Conservation (phyloP, 2,113 vertebrate genomes). For the Callopanchax toddi region DNA sequence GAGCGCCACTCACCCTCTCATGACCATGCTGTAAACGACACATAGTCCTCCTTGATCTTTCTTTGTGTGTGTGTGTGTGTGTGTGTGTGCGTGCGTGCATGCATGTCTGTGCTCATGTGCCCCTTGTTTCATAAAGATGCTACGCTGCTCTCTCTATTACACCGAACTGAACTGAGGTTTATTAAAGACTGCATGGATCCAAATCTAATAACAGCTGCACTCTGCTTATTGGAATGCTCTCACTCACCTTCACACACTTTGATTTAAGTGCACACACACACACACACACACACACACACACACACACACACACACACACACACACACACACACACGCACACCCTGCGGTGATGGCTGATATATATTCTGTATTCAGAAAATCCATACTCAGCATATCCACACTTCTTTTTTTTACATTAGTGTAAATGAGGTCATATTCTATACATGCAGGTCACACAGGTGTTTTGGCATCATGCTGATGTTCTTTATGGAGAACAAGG, state of each 20-base stretch:
- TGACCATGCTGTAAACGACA: constrained; percentile 7
- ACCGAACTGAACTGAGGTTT: constrained; percentile 65
- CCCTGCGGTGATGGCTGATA: constrained; percentile 7
- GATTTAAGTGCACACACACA: constrained; percentile 25
- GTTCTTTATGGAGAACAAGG: background rate
- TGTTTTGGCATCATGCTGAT: background rate
- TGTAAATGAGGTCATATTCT: constrained; percentile 9
- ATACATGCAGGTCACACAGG: background rate
- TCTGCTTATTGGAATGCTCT: constrained; percentile 37
- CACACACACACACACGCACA: constrained; percentile 12
- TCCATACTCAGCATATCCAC: constrained; percentile 33
- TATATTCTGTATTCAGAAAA: constrained; percentile 19
- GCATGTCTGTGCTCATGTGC: constrained; percentile 31
- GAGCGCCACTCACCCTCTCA: background rate
- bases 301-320: constrained; percentile 6
- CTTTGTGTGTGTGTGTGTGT: background rate
- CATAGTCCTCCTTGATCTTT: background rate
- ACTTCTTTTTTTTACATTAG: constrained; percentile 3
- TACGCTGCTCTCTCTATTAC: constrained; percentile 69
- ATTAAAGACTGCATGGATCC: constrained; percentile 75
- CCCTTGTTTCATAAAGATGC: constrained; percentile 60
- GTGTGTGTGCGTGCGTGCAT: background rate
- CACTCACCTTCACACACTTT: constrained; percentile 51
- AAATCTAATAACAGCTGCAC: constrained; percentile 18
- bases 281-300: constrained; percentile 3